Conservation (phyloP, 2,888 invertebrate genomes). For the Nomada fucata region DNA sequence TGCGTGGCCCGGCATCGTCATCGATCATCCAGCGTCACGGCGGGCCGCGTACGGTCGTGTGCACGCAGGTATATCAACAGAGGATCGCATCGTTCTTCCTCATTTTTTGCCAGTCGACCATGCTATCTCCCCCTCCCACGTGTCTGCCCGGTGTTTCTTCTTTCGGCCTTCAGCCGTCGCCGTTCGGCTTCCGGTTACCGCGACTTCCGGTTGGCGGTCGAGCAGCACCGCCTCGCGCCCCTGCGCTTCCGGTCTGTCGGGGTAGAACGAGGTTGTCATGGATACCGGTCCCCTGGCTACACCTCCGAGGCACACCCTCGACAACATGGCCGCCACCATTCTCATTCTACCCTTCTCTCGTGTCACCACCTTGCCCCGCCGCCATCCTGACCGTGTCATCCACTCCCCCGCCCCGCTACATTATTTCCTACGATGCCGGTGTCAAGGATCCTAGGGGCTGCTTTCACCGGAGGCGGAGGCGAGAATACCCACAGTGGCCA, state of each 20-base stretch:
- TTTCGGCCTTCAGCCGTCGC: constrained; percentile 31
- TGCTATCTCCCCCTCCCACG: constrained; percentile 37
- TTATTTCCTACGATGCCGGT: constrained; percentile 39
- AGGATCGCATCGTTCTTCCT: constrained; percentile 68
- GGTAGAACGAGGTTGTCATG: constrained; percentile 78
- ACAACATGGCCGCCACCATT: constrained; percentile 73
- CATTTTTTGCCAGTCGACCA: constrained; percentile 65
- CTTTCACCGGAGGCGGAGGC: constrained; percentile 52
- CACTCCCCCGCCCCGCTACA: constrained; percentile 38
- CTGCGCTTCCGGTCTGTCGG: constrained; percentile 71
- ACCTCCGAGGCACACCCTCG: constrained; percentile 78
- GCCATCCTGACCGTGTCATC: neutral
- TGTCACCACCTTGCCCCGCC: constrained; percentile 26
- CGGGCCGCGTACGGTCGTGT: constrained; percentile 66
- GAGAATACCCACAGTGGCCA: constrained; percentile 57
- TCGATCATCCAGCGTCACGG: constrained; percentile 75
- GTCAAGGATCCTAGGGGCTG: constrained; percentile 66
- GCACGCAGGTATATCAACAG: constrained; percentile 68
- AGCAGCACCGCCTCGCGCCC: constrained; percentile 58
- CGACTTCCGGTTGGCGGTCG: constrained; percentile 74
- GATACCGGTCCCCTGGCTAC: constrained; percentile 72
- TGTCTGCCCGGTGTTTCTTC: constrained; percentile 1
- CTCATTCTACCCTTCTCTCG: constrained; percentile 34
- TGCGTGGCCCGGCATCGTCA: constrained; percentile 69
- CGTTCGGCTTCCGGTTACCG: constrained; percentile 62